Conservation (phyloP, 2,888 invertebrate species). For the Nematopogon swammerdamellus region DNA sequence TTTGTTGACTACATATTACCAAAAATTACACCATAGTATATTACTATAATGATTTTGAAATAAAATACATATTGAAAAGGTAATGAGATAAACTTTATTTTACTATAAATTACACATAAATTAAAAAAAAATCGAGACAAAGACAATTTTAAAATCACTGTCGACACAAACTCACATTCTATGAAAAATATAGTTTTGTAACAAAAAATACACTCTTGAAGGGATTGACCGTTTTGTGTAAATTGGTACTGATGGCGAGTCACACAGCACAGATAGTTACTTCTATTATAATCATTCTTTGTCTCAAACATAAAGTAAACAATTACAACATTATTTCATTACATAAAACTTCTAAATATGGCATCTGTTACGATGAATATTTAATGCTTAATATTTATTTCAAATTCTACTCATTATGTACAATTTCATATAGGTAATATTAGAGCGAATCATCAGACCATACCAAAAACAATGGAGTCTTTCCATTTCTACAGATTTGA, state of each 20-base stretch:
- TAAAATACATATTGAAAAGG: background rate
- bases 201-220: background rate
- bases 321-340: background rate
- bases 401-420: slow-evolving; percentile 1
- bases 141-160: slow-evolving; percentile 7
- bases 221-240: background rate
- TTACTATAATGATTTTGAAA: background rate
- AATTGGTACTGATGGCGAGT: background rate
- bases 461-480: slow-evolving; percentile 2
- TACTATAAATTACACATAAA: slow-evolving; percentile 7
- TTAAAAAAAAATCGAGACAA: slow-evolving; percentile 3
- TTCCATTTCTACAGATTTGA: too few species aligned
- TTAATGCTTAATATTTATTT: background rate
- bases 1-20: background rate
- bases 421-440: background rate
- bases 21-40: too few species aligned
- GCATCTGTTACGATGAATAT: background rate
- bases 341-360: background rate
- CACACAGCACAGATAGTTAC: background rate
- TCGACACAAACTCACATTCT: background rate
- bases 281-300: background rate
- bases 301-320: background rate
- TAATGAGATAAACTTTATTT: slow-evolving; percentile 1
- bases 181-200: background rate
- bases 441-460: slow-evolving; percentile 10